Conservation (phyloP, 2,888 invertebrate genomes). For the Nymphalis polychloros region DNA sequence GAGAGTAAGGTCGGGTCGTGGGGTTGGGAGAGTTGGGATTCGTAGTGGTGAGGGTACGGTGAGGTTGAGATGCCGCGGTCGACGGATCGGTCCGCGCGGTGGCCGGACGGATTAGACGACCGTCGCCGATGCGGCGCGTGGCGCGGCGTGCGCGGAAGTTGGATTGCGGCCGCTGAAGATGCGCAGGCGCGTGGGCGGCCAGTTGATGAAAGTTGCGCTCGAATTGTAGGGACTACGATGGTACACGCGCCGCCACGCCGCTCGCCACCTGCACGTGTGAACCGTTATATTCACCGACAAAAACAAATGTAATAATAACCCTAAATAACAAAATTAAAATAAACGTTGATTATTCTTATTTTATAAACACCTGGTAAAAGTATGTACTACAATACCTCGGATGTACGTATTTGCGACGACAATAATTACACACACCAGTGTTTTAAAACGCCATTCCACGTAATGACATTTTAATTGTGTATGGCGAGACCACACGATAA, state of each 20-base stretch:
- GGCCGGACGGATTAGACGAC: slow-evolving; percentile 56
- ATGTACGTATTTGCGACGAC: slow-evolving; percentile 55
- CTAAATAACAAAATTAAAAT: neutral
- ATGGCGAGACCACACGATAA: slow-evolving; percentile 54
- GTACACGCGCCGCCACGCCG: slow-evolving; percentile 73
- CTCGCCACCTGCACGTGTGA: slow-evolving; percentile 71
- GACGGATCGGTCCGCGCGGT: slow-evolving; percentile 61
- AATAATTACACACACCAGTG: slow-evolving; percentile 56
- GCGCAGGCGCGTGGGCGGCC: slow-evolving; percentile 45
- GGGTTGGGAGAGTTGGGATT: slow-evolving; percentile 46
- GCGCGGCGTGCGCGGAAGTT: slow-evolving; percentile 45
- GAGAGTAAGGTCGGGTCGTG: slow-evolving; percentile 43
- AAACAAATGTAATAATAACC: neutral
- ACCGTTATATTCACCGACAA: neutral
- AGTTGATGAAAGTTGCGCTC: slow-evolving; percentile 43
- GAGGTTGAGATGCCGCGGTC: slow-evolving; percentile 66
- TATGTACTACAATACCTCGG: slow-evolving; percentile 55
- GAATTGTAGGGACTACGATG: slow-evolving; percentile 46
- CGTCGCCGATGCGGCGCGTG: slow-evolving; percentile 56
- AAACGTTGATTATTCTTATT: slow-evolving; percentile 7
- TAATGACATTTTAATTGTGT: slow-evolving; percentile 71
- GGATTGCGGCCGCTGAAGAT: slow-evolving; percentile 38
- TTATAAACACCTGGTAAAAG: slow-evolving; percentile 49
- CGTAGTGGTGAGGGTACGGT: slow-evolving; percentile 41
- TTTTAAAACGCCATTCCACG: slow-evolving; percentile 56